These are phyloP conservation scores for Tenthredo notha DNA, from an alignment of 2,888 invertebrate species.

Conservation along the genomic window DNA sequence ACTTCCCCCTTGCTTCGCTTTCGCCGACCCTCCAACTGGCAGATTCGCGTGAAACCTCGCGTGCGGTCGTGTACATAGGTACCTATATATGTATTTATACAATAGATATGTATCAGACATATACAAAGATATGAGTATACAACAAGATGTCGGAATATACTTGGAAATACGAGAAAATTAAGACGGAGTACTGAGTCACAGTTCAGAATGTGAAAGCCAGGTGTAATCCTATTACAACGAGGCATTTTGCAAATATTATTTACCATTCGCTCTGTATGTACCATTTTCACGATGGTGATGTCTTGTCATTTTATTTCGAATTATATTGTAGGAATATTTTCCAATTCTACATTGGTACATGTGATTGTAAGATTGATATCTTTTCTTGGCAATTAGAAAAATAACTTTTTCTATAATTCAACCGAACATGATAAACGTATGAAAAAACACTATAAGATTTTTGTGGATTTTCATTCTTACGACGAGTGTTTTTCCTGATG, in stretches of 20 bases:
- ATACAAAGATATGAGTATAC: neutral
- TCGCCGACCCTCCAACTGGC: constrained; percentile 8
- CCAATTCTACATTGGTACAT: neutral
- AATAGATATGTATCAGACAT: neutral
- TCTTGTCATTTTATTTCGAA: neutral
- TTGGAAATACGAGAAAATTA: constrained; percentile 20
- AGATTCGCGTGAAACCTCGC: constrained; percentile 26
- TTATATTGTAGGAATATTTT: neutral
- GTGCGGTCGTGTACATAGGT: constrained; percentile 27
- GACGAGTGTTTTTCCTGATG: constrained; percentile 23
- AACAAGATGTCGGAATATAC: neutral
- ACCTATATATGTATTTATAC: constrained; percentile 15
- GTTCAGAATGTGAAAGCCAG: neutral
- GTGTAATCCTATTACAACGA: neutral
- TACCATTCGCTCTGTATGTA: neutral
- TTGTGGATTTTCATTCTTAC: neutral
- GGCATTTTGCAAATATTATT: constrained; percentile 2
- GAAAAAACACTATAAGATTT: neutral
- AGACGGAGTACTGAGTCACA: constrained; percentile 32
- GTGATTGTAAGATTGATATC: neutral
- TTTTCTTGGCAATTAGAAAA: neutral
- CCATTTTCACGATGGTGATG: neutral
- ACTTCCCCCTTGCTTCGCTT: constrained; percentile 40
- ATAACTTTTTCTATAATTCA: neutral
- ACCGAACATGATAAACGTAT: neutral